Evolutionary conservation across 2,797 vertebrate genomes (phyloP).

Genomic region (Trematomus bernacchii): DNA sequence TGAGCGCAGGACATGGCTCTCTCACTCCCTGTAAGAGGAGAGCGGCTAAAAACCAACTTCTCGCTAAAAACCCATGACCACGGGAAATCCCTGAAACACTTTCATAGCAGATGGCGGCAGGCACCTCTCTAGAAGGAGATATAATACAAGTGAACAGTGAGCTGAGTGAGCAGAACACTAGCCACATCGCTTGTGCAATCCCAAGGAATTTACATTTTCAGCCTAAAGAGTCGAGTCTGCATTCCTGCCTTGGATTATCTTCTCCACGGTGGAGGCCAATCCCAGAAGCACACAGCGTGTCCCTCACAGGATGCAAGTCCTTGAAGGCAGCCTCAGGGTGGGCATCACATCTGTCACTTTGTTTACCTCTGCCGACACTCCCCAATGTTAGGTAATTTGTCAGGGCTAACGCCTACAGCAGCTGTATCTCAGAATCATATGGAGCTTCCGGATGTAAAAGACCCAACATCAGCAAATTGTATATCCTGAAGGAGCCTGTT

Average conservation of each 20-base stretch:
- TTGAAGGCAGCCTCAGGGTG: conserved; percentile 35
- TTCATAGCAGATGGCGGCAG: conserved; percentile 49
- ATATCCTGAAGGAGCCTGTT: background rate
- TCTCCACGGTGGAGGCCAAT: conserved; percentile 4
- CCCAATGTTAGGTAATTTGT: conserved; percentile 28
- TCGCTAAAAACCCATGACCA: conserved; percentile 14
- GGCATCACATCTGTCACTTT: conserved; percentile 38
- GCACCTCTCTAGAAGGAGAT: conserved; percentile 8
- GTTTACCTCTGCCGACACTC: conserved; percentile 39
- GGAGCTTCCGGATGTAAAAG: conserved; percentile 10
- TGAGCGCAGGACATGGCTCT: background rate
- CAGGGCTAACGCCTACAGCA: background rate
- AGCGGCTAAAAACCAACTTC: conserved; percentile 20
- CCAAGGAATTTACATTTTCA: conserved; percentile 46
- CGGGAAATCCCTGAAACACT: conserved; percentile 30
- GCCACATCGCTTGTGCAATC: conserved; percentile 23
- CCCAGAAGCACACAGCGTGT: conserved; percentile 23
- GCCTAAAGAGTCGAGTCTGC: conserved; percentile 43
- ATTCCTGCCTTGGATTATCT: conserved; percentile 30
- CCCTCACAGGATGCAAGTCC: conserved; percentile 23
- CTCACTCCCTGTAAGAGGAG: conserved; percentile 9
- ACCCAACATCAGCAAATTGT: background rate
- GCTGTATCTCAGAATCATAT: conserved; percentile 9
- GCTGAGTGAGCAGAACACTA: conserved; percentile 39
- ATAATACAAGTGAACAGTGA: conserved; percentile 13